Evolutionary conservation across 2,797 vertebrate species (phyloP).

Genomic region (Microctenopoma lineatum): DNA sequence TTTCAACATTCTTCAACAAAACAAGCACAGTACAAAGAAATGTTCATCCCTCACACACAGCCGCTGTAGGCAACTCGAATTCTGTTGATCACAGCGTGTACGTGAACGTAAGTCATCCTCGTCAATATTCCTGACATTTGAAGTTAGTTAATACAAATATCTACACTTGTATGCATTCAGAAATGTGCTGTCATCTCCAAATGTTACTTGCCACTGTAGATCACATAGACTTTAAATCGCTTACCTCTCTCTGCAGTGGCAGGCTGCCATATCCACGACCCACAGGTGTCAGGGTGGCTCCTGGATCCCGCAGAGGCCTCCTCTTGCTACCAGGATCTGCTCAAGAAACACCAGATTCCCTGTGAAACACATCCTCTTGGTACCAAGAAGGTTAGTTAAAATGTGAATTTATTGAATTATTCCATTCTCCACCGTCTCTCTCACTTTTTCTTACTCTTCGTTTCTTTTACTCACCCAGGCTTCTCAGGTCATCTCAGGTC

Average conservation of each 20-base stretch:
- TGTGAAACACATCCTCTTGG: constrained; percentile 15
- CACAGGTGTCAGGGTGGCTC: constrained; percentile 92
- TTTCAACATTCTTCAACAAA: not conserved
- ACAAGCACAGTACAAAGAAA: not conserved
- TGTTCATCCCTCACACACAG: not conserved
- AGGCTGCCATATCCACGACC: constrained; percentile 85
- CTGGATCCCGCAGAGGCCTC: constrained; percentile 87
- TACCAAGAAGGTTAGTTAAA: constrained; percentile 65
- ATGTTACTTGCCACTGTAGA: not conserved
- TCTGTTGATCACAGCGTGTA: not conserved
- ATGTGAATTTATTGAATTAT: not conserved
- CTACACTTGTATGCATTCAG: not conserved
- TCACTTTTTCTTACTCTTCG: not conserved
- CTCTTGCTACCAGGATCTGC: constrained; percentile 86
- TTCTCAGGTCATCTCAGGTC: constrained; percentile 75
- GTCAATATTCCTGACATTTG: not conserved
- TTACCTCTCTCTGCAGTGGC: constrained; percentile 76
- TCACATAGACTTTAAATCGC: not conserved
- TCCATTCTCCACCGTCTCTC: not conserved
- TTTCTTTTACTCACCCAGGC: constrained; percentile 72
- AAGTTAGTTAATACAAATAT: not conserved
- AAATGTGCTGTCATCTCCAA: not conserved
- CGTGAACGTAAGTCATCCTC: not conserved
- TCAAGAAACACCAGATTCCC: constrained; percentile 80
- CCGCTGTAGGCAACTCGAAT: not conserved